A percentile compares a stretch with the other conserved stretches of the same genome.
These are phyloP conservation scores for Acrobasis repandana DNA, from an alignment of 2,888 invertebrate genomes.

Conservation along the genomic window DNA sequence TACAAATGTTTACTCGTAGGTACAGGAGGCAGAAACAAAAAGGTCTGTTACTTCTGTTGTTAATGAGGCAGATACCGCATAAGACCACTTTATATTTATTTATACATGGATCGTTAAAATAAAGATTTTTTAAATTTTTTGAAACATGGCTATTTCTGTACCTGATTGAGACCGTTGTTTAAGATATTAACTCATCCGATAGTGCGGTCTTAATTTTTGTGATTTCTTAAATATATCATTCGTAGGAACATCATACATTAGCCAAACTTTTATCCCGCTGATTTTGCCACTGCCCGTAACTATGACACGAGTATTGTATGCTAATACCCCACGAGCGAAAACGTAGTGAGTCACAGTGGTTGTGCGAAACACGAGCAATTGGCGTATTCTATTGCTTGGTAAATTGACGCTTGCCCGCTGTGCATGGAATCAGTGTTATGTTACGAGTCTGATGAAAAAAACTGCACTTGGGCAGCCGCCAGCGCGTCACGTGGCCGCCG, in stretches of 20 bases:
- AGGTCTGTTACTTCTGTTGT: too few relatives aligned
- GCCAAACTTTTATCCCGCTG: conserved; percentile 1
- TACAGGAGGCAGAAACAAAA: too few relatives aligned
- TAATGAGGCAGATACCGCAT: not conserved
- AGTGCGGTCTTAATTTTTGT: too few relatives aligned
- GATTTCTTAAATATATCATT: too few relatives aligned
- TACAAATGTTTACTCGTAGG: too few relatives aligned
- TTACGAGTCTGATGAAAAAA: conserved; percentile 26
- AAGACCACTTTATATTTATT: too few relatives aligned
- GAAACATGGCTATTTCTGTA: too few relatives aligned
- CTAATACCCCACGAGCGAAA: conserved; percentile 1
- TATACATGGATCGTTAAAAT: too few relatives aligned
- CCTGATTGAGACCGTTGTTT: too few relatives aligned
- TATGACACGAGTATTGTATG: conserved; percentile 9
- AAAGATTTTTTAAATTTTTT: too few relatives aligned
- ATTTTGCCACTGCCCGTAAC: not conserved
- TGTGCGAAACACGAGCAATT: conserved; percentile 16
- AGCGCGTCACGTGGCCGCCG: conserved; percentile 26
- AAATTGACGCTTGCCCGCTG: conserved; percentile 44
- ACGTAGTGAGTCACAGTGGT: conserved; percentile 12
- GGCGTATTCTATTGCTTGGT: conserved; percentile 37
- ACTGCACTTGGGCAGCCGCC: conserved; percentile 33
- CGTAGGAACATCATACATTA: not conserved
- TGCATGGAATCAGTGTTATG: conserved; percentile 50
- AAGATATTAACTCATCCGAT: too few relatives aligned